Percentiles rank a stretch among this genome's conserved stretches.
Conservation (phyloP, 2,113 vertebrate genomes). For the Ochotona princeps region DNA sequence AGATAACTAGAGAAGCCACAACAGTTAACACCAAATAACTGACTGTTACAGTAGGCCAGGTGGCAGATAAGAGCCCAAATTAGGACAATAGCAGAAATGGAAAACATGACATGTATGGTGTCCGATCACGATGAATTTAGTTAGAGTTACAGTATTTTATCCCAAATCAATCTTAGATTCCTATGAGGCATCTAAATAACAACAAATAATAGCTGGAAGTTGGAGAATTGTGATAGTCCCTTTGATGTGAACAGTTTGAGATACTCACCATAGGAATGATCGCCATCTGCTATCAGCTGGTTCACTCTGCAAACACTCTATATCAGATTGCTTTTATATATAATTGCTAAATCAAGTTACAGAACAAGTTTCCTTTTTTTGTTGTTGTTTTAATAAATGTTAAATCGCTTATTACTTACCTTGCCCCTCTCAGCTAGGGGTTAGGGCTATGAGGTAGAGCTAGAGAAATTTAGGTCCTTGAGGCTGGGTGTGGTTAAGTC, state of each 20-base stretch:
- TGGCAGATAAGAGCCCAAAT: background rate
- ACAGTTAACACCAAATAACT: background rate
- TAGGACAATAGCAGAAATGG: background rate
- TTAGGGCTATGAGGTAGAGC: no score
- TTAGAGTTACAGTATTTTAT: background rate
- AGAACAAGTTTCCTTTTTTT: no score
- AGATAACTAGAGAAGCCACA: background rate
- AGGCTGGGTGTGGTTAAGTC: no score
- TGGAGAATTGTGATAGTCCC: background rate
- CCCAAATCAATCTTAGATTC: background rate
- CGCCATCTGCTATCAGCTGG: background rate
- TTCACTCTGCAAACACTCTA: no score
- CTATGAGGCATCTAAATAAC: background rate
- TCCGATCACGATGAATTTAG: background rate
- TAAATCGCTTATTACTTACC: no score
- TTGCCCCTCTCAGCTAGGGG: no score
- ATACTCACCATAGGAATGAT: background rate
- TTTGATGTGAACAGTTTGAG: conserved; percentile 1
- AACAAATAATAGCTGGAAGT: background rate
- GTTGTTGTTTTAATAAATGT: no score
- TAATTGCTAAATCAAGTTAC: no score
- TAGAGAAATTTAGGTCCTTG: no score
- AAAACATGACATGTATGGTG: background rate
- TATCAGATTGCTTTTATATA: no score
- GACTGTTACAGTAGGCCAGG: background rate